phyloP scores from a whole-genome alignment of 2,113 vertebrate genomes.

The Glaucomys volans region DNA sequence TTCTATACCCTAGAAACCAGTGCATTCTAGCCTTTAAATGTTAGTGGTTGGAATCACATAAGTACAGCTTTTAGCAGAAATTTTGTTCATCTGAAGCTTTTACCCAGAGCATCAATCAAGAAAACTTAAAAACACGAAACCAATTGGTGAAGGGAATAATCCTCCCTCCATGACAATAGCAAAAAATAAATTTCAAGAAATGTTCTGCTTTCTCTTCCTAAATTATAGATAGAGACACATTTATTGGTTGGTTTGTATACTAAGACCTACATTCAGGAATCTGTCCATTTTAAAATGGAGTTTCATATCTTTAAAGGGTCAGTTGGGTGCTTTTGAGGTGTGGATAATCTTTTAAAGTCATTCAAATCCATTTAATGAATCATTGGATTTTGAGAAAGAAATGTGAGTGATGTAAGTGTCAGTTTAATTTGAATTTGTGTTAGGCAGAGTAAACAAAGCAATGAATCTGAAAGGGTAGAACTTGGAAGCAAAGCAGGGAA shows the following conservation, averaged over 20 bases:
- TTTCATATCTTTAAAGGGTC: slow-evolving; percentile 72
- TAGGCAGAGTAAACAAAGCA: slow-evolving; percentile 63
- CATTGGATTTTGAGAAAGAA: slow-evolving; percentile 33
- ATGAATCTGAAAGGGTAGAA: slow-evolving; percentile 29
- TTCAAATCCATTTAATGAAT: slow-evolving; percentile 55
- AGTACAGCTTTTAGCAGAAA: slow-evolving; percentile 78
- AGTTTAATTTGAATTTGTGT: slow-evolving; percentile 66
- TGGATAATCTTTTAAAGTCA: slow-evolving; percentile 53
- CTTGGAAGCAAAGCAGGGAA: neutral
- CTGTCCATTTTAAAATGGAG: slow-evolving; percentile 47
- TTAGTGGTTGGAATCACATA: slow-evolving; percentile 72
- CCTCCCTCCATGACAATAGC: slow-evolving; percentile 74
- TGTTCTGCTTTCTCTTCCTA: slow-evolving; percentile 56
- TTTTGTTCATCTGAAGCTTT: slow-evolving; percentile 78
- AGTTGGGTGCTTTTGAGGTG: slow-evolving; percentile 54
- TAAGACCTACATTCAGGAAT: slow-evolving; percentile 55
- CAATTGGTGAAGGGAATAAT: slow-evolving; percentile 77
- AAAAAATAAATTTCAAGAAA: slow-evolving; percentile 74
- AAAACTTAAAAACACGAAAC: slow-evolving; percentile 76
- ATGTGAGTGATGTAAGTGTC: slow-evolving; percentile 14
- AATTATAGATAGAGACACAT: slow-evolving; percentile 46
- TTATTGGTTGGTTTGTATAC: slow-evolving; percentile 66
- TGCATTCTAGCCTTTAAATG: slow-evolving; percentile 72
- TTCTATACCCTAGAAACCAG: slow-evolving; percentile 79
- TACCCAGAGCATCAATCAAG: slow-evolving; percentile 80